Percentiles rank a stretch among this genome's conserved stretches.
phyloP scores from a whole-genome alignment of 2,888 invertebrate species.

The Rhogogaster chlorosoma region DNA sequence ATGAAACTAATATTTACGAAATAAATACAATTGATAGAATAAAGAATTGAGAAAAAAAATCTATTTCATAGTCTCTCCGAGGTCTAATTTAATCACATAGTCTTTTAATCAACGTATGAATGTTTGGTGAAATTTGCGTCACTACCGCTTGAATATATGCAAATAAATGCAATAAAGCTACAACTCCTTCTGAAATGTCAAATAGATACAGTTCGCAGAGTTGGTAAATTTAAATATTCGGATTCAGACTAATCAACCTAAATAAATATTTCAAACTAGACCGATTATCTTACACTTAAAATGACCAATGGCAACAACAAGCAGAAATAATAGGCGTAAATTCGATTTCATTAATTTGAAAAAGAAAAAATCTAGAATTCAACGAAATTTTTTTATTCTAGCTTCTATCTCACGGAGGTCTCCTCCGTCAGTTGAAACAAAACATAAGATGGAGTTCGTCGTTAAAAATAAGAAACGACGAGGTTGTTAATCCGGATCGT shows the following conservation, averaged over 20 bases:
- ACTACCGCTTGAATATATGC: background rate
- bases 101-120: background rate
- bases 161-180: background rate
- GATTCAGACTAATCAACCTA: background rate
- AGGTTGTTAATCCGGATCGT: slow-evolving; percentile 68
- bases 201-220: slow-evolving; percentile 36
- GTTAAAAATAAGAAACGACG: slow-evolving; percentile 71
- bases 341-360: background rate
- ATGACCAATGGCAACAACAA: background rate
- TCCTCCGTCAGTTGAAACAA: slow-evolving; percentile 69
- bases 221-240: slow-evolving; percentile 15
- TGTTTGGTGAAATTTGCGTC: slow-evolving; percentile 2
- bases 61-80: background rate
- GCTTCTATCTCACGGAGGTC: slow-evolving; percentile 67
- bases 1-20: background rate
- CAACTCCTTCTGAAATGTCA: background rate
- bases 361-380: background rate
- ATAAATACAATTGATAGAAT: background rate
- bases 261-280: background rate
- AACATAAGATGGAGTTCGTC: slow-evolving; percentile 72
- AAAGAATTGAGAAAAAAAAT: background rate
- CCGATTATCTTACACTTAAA: background rate
- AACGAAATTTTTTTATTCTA: slow-evolving; percentile 54
- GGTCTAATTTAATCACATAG: background rate
- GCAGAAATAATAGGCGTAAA: background rate